Conservation (phyloP, 1,140 invertebrate genomes). For the Drosophila mauritiana region DNA sequence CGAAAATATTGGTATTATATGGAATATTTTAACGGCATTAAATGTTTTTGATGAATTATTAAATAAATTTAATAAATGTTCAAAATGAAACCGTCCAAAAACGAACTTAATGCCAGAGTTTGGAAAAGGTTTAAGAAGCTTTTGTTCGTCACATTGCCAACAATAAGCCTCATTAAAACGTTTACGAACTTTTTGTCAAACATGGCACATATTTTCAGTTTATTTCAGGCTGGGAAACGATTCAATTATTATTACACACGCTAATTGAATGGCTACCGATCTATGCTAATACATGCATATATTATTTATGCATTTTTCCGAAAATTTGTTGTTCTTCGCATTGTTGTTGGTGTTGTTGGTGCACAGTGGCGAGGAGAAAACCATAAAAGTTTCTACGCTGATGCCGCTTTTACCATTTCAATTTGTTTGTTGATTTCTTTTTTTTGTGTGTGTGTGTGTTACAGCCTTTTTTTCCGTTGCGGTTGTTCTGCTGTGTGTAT, state of each 20-base stretch:
- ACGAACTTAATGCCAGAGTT: neutral
- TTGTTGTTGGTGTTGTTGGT: constrained; percentile 20
- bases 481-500: constrained; percentile 11
- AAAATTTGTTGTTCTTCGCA: constrained; percentile 36
- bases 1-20: too few relatives aligned
- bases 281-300: constrained; percentile 65
- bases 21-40: too few relatives aligned
- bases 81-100: neutral
- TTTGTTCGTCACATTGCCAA: neutral
- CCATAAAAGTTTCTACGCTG: constrained; percentile 58
- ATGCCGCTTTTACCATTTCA: constrained; percentile 59
- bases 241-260: constrained; percentile 64
- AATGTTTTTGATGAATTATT: too few relatives aligned
- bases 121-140: neutral
- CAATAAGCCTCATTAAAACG: neutral
- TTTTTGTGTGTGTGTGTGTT: constrained; percentile 19
- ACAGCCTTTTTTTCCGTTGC: constrained; percentile 22
- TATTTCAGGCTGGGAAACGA: constrained; percentile 20
- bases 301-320: constrained; percentile 69
- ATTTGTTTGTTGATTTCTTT: constrained; percentile 66
- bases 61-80: neutral
- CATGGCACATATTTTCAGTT: constrained; percentile 17
- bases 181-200: neutral
- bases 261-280: constrained; percentile 70
- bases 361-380: constrained; percentile 40